Conservation (phyloP, 2,888 invertebrate species). For the Trachelus tabidus region DNA sequence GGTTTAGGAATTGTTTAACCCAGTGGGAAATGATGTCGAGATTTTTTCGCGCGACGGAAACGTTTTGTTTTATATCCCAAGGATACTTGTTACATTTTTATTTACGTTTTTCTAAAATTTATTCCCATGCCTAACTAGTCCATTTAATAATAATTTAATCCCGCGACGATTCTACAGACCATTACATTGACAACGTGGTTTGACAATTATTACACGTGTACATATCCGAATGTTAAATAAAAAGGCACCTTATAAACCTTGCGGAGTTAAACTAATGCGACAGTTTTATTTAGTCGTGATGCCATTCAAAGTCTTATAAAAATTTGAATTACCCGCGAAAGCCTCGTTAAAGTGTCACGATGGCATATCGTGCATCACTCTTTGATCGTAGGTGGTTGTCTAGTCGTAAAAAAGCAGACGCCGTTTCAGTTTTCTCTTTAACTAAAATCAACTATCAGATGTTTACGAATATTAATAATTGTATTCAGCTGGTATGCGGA, state of each 20-base stretch:
- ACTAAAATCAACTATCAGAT: background rate
- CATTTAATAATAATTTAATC: background rate
- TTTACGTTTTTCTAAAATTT: background rate
- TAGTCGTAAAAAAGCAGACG: background rate
- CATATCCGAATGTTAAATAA: background rate
- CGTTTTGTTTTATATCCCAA: background rate
- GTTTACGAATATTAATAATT: background rate
- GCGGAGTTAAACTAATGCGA: background rate
- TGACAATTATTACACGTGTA: background rate
- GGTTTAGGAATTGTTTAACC: background rate
- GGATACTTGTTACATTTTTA: background rate
- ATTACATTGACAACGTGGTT: background rate
- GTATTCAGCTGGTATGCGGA: background rate
- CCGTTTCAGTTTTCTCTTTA: background rate
- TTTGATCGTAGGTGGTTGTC: background rate
- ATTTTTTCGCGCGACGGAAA: background rate
- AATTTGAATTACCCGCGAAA: background rate
- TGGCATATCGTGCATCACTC: background rate
- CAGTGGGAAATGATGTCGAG: background rate
- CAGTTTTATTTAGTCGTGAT: background rate
- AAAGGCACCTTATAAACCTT: background rate
- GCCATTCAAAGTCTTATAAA: background rate
- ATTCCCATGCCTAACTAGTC: background rate
- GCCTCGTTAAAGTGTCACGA: background rate
- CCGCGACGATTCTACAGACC: background rate